A percentile compares a stretch with the other conserved stretches of the same genome.
phyloP scores from a whole-genome alignment of 2,797 vertebrate species.

The Pitangus sulphuratus region DNA sequence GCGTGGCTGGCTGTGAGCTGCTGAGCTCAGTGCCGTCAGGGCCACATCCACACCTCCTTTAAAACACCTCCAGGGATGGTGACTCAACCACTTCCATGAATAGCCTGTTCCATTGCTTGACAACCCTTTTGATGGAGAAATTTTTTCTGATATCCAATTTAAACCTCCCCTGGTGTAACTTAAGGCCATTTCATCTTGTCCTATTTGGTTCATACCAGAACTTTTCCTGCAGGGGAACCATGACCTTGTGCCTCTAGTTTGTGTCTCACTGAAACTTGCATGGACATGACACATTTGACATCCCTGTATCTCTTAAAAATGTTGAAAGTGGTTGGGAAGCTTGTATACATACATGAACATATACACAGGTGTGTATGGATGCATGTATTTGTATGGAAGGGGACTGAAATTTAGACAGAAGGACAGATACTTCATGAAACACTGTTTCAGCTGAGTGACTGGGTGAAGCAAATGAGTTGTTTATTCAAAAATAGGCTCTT shows the following conservation, averaged over 20 bases:
- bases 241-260: neutral
- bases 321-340: neutral
- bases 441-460: neutral
- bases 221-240: neutral
- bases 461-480: neutral
- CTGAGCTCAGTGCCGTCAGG: neutral
- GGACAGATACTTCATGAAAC: neutral
- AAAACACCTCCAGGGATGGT: neutral
- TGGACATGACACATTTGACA: neutral
- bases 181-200: neutral
- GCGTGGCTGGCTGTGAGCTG: neutral
- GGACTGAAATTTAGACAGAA: neutral
- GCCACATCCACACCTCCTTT: neutral
- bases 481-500: neutral
- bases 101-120: neutral
- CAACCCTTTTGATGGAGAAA: neutral
- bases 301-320: neutral
- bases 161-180: neutral
- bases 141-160: neutral
- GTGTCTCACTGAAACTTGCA: neutral
- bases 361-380: accelerated
- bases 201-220: neutral
- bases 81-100: neutral
- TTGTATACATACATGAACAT: neutral
- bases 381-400: neutral